Base-by-base conservation (phyloP, 1,140 invertebrate species). In the Heliconius nattereri region DNA sequence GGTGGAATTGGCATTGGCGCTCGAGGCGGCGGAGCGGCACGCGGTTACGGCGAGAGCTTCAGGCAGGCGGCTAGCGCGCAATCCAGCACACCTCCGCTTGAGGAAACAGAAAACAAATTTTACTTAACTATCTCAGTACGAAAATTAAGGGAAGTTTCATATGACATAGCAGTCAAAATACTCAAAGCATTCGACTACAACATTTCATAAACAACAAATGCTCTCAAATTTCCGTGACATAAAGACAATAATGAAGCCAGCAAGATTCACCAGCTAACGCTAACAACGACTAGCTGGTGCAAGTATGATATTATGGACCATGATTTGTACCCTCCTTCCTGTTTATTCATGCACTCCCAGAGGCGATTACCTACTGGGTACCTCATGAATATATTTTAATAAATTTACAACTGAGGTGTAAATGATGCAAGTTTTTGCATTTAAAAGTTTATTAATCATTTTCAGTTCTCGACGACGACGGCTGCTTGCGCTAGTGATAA, bases 311-410 rank as follows among this genome's bases (percentile, higher is more conserved):
- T 76, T 76, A 76, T 66, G 75, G 66, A 23, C 82, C 72, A 86
- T 90, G 91, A 92, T 91, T 91, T 91, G 89, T 90, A 85, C 75
- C 40, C 75, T 76, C 81, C 83, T 91, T 89, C 89, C 89, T 91
- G 87, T 91, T 92, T 92, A 92, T 92, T 91, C 89, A 91, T 89
- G 90, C 87, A 87, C 87, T 90, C 87, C 84, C 85, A 85, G 87
- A 85, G 85, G 86, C 89, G 88, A 91, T 91, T 91, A 92, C 89
- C 89, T 89, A 85, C 87, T 90, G 85, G 86, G 83, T 80, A 82
- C 83, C 85, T 91, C 89, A 90, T 92, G 90, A 92, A 92, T 92
- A 92, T 86, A 92, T 91, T 91, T 91, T 83, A 91, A 92, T 92
- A 91, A 66, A 92, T 92, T 87, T 85, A 84, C 83, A 82, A 83